Evolutionary conservation across 2,113 vertebrate genomes (phyloP), one percentile per base, ranked within the genome.

Genomic region (Lonchura striata): DNA sequence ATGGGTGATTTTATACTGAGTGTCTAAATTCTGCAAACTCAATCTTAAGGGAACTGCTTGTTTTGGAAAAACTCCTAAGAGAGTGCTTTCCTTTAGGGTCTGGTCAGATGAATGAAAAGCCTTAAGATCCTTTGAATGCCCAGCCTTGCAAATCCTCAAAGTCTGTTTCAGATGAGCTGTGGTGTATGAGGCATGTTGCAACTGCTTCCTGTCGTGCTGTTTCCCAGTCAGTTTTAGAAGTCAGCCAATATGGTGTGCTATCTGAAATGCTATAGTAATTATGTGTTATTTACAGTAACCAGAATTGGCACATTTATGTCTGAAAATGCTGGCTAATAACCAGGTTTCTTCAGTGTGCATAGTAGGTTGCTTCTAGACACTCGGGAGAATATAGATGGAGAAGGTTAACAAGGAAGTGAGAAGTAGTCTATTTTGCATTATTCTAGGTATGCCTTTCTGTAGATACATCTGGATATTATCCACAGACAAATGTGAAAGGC

Each of bases 221-320:
- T 97, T 95, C 82, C 63, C 63, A 92, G 85, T 69, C 63, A 44
- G 59, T 92, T 96, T 92, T 93, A 92, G 85, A 92, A 94, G 86
- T 86, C 64, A 95, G 90, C 68, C 88, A 94, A 94, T 96, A 93
- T 96, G 86, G 90, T 94, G 90, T 95, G 95, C 80, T 96, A 97
- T 94, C 82, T 92, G 92, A 92, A 94, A 95, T 94, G 88, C 82
- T 96, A 75, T 90, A 95, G 95, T 70, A 95, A 93, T 92, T 94
- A 93, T 88, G 82, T 93, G 82, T 95, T 96, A 96, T 97, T 94
- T 97, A 94, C 90, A 93, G 95, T 78, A 96, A 93, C 86, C 88
- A 94, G 88, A 97, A 95, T 74, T 97, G 94, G 92, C 92, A 94
- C 79, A 81, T 80, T 71, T 63, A 81, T 77, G 75, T 93, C 88